These are phyloP conservation scores for Sebastes minor DNA, from an alignment of 2,797 vertebrate species.

Conservation along the genomic window DNA sequence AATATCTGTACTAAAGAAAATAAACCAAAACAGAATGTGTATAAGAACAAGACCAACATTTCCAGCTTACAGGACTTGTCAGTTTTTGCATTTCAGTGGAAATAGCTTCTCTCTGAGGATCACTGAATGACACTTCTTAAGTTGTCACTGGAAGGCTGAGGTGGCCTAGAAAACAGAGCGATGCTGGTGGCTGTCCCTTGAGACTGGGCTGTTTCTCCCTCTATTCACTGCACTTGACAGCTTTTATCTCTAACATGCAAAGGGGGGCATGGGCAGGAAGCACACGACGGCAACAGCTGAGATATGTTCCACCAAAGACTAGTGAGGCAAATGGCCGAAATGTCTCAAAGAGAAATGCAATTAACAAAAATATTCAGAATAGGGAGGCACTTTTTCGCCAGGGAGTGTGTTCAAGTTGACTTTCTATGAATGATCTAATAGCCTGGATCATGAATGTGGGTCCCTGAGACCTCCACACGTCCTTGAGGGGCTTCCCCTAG, in stretches of 20 bases:
- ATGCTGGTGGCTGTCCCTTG: constrained; percentile 50
- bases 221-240: constrained; percentile 47
- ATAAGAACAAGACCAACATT: background rate
- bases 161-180: constrained; percentile 70
- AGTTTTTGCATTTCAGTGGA: constrained; percentile 27
- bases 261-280: background rate
- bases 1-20: background rate
- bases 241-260: constrained; percentile 34
- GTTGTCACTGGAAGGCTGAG: constrained; percentile 62
- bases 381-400: background rate
- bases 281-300: background rate
- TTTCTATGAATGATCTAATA: background rate
- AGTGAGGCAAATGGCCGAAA: background rate
- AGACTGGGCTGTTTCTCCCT: constrained; percentile 50
- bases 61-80: background rate
- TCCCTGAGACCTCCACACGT: constrained; percentile 31
- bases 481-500: constrained; percentile 40
- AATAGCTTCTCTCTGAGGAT: constrained; percentile 52
- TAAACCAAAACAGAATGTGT: background rate
- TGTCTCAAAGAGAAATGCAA: background rate
- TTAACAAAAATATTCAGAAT: background rate
- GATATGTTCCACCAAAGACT: background rate
- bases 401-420: background rate
- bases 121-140: constrained; percentile 50
- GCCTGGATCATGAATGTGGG: background rate